Evolutionary conservation across 2,888 invertebrate species (phyloP).

Genomic region (Lagria hirta): DNA sequence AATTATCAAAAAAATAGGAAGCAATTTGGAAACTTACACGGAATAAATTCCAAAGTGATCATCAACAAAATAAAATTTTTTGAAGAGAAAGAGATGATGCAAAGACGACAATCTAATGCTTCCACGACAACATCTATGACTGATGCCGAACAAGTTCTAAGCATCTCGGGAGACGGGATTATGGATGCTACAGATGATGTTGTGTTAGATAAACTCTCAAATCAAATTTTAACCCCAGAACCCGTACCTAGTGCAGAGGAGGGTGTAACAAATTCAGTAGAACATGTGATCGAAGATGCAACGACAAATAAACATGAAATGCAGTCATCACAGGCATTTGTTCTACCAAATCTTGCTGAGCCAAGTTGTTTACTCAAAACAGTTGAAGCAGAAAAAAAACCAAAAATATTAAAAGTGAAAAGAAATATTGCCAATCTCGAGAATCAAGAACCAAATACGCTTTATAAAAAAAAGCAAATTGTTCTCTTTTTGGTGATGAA

Average conservation of each 20-base stretch:
- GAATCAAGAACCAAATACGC: neutral
- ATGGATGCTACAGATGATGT: neutral
- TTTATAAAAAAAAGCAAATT: conserved; percentile 17
- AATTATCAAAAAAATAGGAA: neutral
- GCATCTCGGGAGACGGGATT: too few species aligned
- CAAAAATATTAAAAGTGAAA: neutral
- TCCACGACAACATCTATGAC: too few species aligned
- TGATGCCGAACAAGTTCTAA: too few species aligned
- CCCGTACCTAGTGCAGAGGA: neutral
- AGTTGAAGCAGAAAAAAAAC: too few species aligned
- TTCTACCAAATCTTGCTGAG: too few species aligned
- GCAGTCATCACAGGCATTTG: too few species aligned
- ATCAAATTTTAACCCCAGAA: neutral
- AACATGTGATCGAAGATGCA: conserved; percentile 1
- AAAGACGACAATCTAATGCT: neutral
- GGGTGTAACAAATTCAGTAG: conserved; percentile 1
- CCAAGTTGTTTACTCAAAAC: too few species aligned
- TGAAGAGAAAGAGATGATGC: neutral
- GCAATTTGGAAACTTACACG: neutral
- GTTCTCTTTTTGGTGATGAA: conserved; percentile 6
- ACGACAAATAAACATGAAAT: conserved; percentile 5
- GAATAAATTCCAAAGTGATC: neutral
- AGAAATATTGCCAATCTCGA: neutral
- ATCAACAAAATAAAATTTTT: neutral
- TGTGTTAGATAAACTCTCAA: neutral